Percentiles rank a stretch among this genome's conserved stretches.
These are phyloP conservation scores for Myotis brandtii DNA, from an alignment of 2,113 vertebrate species.

Conservation along the genomic window DNA sequence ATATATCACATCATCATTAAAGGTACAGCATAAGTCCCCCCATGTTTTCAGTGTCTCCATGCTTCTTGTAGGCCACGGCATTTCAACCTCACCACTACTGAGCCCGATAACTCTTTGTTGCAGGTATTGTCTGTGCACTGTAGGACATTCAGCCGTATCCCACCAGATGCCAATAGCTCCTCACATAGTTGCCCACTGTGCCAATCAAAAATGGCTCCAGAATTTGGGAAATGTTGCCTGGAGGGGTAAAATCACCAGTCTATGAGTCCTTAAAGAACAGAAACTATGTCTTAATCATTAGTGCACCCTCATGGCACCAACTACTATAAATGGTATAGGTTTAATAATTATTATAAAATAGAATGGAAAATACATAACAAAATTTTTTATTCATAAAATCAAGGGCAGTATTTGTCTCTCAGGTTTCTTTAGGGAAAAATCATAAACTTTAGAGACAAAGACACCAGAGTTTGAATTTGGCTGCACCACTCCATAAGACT, in stretches of 20 bases:
- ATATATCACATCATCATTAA: not conserved
- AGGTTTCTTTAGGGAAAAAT: not conserved
- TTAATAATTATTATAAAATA: not conserved
- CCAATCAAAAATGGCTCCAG: not conserved
- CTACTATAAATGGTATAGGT: not conserved
- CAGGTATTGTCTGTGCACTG: not conserved
- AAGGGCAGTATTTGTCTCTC: not conserved
- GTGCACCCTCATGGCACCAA: not conserved
- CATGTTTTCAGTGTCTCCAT: not conserved
- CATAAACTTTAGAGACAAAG: not conserved
- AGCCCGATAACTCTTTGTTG: not conserved
- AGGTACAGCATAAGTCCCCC: not conserved
- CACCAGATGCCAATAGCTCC: not conserved
- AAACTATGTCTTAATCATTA: not conserved
- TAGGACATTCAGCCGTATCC: not conserved
- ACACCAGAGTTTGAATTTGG: not conserved
- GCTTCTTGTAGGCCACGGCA: not conserved
- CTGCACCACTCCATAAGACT: not conserved
- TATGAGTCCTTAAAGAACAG: not conserved
- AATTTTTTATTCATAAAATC: conserved; percentile 7
- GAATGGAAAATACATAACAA: not conserved
- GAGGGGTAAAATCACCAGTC: not conserved
- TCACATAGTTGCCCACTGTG: not conserved
- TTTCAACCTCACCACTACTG: not conserved
- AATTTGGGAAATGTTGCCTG: not conserved